A percentile compares a stretch with the other conserved stretches of the same genome.
These are phyloP conservation scores for Norana najaformis DNA, from an alignment of 2,888 invertebrate genomes.

Conservation along the genomic window DNA sequence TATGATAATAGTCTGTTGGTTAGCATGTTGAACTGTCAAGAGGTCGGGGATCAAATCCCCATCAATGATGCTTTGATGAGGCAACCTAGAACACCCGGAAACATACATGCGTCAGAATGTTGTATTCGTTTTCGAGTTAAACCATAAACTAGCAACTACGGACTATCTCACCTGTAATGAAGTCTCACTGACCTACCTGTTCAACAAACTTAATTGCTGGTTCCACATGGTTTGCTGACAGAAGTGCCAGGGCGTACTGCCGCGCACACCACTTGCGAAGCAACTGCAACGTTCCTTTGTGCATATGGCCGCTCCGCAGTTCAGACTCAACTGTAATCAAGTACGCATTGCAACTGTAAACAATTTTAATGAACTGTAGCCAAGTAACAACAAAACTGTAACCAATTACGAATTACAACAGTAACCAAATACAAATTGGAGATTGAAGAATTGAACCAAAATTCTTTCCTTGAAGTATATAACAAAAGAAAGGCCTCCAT, in stretches of 20 bases:
- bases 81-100: no score
- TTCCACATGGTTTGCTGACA: conserved; percentile 33
- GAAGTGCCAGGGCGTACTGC: conserved; percentile 41
- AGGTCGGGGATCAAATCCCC: no score
- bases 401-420: neutral
- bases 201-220: conserved; percentile 42
- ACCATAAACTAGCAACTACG: no score
- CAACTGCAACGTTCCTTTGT: conserved; percentile 24
- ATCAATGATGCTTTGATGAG: no score
- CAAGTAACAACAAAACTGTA: neutral
- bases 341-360: neutral
- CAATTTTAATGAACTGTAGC: neutral
- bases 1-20: no score
- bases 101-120: no score
- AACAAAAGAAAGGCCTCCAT: no score
- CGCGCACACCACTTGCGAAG: conserved; percentile 44
- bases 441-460: no score
- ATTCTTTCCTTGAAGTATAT: no score
- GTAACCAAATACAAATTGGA: neutral
- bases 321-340: conserved; percentile 6
- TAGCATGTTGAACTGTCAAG: no score
- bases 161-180: no score
- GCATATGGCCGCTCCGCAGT: neutral
- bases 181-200: conserved; percentile 32
- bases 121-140: no score